These are phyloP conservation scores for Dromaius novaehollandiae DNA, from an alignment of 2,113 vertebrate genomes.

Conservation along the genomic window DNA sequence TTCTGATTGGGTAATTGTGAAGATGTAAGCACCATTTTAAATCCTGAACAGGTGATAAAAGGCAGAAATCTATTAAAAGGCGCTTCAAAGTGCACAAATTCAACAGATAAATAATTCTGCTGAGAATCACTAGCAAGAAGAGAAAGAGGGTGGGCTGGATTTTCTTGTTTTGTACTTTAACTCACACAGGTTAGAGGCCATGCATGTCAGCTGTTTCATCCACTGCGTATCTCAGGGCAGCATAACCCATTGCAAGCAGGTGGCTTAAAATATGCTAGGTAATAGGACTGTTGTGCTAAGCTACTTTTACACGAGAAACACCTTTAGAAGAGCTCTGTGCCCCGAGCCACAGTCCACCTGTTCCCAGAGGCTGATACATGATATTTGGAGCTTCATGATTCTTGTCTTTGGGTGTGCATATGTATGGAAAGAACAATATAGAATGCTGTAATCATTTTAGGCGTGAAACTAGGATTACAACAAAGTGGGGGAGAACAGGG, in stretches of 20 bases:
- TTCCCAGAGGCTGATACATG: conserved; percentile 49
- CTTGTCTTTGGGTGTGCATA: background rate
- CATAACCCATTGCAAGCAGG: conserved; percentile 78
- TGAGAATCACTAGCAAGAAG: background rate
- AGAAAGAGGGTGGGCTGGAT: background rate
- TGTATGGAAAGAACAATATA: conserved; percentile 25
- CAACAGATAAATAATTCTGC: conserved; percentile 19
- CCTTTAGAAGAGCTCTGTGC: conserved; percentile 82
- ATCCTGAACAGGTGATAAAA: conserved; percentile 18
- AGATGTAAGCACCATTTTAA: background rate
- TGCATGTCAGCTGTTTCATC: conserved; percentile 81
- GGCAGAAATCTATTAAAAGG: background rate
- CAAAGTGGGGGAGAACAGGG: background rate
- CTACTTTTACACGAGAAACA: conserved; percentile 80
- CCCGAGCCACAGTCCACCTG: conserved; percentile 73
- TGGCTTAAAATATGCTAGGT: conserved; percentile 79
- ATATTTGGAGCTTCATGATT: conserved; percentile 36
- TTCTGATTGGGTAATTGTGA: background rate
- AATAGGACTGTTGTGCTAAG: conserved; percentile 72
- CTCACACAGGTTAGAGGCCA: conserved; percentile 38
- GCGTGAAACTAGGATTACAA: conserved; percentile 31
- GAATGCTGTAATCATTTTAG: conserved; percentile 52
- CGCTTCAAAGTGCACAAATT: background rate
- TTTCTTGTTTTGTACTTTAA: background rate
- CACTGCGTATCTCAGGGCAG: conserved; percentile 52